These are phyloP conservation scores for Premnoplex brunnescens DNA, from an alignment of 2,797 vertebrate species.

Conservation along the genomic window DNA sequence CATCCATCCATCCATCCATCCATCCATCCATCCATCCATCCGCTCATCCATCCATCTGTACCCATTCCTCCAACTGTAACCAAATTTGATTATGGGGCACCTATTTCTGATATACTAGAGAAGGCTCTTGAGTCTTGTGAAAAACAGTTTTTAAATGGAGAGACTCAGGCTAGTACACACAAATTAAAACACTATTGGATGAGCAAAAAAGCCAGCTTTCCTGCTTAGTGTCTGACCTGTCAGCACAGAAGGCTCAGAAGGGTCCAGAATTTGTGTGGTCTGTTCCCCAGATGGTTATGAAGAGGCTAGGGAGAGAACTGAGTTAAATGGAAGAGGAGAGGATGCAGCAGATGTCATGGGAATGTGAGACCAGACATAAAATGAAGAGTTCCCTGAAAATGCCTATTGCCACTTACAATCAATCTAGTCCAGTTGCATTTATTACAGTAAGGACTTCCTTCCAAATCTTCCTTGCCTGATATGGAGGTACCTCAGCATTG, in stretches of 20 bases:
- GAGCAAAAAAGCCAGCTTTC: background rate
- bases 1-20: background rate
- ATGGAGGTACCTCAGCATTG: background rate
- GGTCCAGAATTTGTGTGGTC: background rate
- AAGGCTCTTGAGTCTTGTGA: background rate
- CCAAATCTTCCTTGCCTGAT: background rate
- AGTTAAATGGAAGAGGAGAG: background rate
- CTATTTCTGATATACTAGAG: background rate
- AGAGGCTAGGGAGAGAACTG: background rate
- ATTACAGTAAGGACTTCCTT: background rate
- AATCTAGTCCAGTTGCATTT: background rate
- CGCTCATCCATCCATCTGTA: background rate
- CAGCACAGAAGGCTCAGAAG: background rate
- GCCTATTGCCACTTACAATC: background rate
- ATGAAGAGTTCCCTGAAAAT: background rate
- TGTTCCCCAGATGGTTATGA: background rate
- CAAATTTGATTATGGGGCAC: background rate
- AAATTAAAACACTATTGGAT: background rate
- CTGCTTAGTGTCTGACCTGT: background rate
- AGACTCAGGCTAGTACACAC: background rate
- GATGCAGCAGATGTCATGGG: background rate
- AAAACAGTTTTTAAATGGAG: background rate
- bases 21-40: background rate
- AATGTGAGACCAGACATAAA: background rate
- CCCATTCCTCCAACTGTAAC: background rate